Conservation (phyloP, 2,888 invertebrate genomes). For the Platycheirus albimanus region DNA sequence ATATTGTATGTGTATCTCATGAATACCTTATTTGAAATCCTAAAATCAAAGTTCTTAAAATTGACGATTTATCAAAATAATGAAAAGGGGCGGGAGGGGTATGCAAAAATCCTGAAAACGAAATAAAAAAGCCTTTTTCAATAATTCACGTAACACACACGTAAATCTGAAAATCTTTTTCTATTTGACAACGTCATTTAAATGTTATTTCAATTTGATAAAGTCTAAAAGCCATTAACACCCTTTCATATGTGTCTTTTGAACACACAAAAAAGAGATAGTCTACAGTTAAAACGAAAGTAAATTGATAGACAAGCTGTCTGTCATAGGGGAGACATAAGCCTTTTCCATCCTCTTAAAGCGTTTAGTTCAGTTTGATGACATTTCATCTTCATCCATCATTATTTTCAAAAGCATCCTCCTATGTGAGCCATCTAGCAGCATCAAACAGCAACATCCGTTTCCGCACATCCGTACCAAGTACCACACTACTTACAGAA, state of each 20-base stretch:
- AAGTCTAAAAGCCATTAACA: conserved; percentile 4
- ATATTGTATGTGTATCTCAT: too few species aligned
- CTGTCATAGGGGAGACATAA: background rate
- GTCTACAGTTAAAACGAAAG: background rate
- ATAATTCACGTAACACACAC: too few species aligned
- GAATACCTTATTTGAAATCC: too few species aligned
- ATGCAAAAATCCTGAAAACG: too few species aligned
- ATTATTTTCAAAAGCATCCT: conserved; percentile 37
- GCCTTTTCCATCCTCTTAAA: background rate
- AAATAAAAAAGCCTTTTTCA: too few species aligned
- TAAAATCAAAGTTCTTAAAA: too few species aligned
- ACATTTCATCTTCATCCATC: conserved; percentile 37
- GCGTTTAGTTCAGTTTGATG: conserved; percentile 32
- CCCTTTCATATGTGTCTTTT: background rate
- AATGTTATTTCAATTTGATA: conserved; percentile 10
- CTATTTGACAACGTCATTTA: background rate
- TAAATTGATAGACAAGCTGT: conserved; percentile 32
- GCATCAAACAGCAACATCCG: conserved; percentile 13
- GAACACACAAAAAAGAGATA: background rate
- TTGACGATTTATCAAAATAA: too few species aligned
- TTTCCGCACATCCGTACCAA: conserved; percentile 9
- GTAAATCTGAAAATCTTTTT: too few species aligned
- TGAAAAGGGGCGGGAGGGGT: too few species aligned
- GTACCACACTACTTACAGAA: conserved; percentile 39
- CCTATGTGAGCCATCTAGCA: background rate